Evolutionary conservation across 2,888 invertebrate species (phyloP).

Genomic region (Cryptocephalus moraei): DNA sequence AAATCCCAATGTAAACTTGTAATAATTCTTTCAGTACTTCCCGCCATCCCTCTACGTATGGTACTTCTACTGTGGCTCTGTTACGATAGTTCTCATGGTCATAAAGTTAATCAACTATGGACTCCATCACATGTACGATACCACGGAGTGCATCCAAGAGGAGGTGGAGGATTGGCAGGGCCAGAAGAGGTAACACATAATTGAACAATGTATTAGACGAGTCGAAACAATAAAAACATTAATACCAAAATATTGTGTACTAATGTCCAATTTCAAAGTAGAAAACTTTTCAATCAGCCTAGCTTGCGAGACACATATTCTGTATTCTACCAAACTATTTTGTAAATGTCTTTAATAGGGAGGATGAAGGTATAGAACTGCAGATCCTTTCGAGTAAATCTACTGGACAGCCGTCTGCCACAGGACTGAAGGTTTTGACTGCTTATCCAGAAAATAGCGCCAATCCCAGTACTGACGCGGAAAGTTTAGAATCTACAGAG

Average conservation of each 20-base stretch:
- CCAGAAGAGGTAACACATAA: conserved; percentile 41
- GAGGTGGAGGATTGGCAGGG: conserved; percentile 31
- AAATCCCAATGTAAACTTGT: too few relatives aligned
- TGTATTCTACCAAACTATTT: background rate
- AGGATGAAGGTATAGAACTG: conserved; percentile 76
- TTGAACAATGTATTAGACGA: background rate
- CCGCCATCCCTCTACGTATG: conserved; percentile 74
- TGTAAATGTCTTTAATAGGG: conserved; percentile 39
- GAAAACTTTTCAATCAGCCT: too few relatives aligned
- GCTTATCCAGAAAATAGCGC: conserved; percentile 22
- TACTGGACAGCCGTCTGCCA: conserved; percentile 7
- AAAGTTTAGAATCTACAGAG: conserved; percentile 38
- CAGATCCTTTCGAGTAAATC: conserved; percentile 49
- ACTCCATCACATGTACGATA: conserved; percentile 89
- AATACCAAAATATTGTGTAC: too few relatives aligned
- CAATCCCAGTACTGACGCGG: conserved; percentile 29
- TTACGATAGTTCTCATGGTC: conserved; percentile 67
- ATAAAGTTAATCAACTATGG: conserved; percentile 84
- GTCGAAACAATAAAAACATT: too few relatives aligned
- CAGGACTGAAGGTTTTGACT: conserved; percentile 18
- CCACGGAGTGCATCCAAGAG: conserved; percentile 66
- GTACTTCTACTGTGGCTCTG: conserved; percentile 74
- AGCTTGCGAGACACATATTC: too few relatives aligned
- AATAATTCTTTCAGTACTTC: conserved; percentile 59
- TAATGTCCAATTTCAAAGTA: too few relatives aligned